Evolutionary conservation across 1,140 invertebrate species (phyloP).

Genomic region (Panagrolaimus sp.): DNA sequence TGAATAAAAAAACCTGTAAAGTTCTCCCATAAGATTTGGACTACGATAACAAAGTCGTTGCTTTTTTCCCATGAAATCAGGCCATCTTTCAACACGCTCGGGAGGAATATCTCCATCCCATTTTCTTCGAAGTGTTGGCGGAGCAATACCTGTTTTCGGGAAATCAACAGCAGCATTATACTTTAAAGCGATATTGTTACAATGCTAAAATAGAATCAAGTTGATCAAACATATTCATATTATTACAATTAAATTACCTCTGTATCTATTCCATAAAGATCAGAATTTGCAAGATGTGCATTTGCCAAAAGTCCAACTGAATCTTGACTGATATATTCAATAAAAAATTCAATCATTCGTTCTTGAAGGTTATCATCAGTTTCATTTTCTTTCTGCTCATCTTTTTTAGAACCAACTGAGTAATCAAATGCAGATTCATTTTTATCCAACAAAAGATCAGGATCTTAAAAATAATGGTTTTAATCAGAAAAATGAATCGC

Average conservation of each 20-base stretch:
- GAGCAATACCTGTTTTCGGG: constrained; percentile 54
- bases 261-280: constrained; percentile 26
- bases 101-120: constrained; percentile 32
- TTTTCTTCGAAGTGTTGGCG: constrained; percentile 15
- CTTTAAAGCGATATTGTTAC: constrained; percentile 33
- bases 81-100: constrained; percentile 3
- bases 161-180: constrained; percentile 56
- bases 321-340: constrained; percentile 52
- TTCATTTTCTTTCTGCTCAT: not conserved
- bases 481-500: no score
- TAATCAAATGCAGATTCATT: constrained; percentile 38
- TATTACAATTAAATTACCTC: no score
- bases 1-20: constrained; percentile 48
- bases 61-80: constrained; percentile 17
- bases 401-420: not conserved
- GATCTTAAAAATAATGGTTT: no score
- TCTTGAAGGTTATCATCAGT: constrained; percentile 7
- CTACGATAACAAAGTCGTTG: constrained; percentile 36
- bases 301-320: constrained; percentile 49
- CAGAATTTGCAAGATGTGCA: constrained; percentile 54
- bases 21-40: constrained; percentile 47
- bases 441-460: constrained; percentile 41
- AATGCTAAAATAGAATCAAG: no score
- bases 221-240: no score
- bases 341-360: constrained; percentile 53